phyloP scores from a whole-genome alignment of 2,888 invertebrate genomes.

The Terebella lapidaria region DNA sequence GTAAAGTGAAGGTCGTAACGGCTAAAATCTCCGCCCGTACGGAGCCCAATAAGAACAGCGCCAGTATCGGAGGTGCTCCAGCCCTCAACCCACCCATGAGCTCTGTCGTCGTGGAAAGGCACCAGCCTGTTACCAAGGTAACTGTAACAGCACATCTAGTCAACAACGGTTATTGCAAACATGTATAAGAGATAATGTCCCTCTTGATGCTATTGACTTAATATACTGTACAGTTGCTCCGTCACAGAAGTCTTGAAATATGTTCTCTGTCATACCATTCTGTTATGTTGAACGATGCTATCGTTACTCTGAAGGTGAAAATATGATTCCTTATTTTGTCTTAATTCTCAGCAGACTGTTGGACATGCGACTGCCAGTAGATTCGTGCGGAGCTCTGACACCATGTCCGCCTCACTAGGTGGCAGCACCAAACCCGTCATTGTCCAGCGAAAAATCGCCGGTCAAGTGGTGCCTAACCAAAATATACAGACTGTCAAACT shows the following conservation, averaged over 20 bases:
- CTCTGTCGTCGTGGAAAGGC: constrained; percentile 46
- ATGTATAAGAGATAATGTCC: too few species aligned
- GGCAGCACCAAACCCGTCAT: constrained; percentile 4
- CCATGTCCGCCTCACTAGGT: background rate
- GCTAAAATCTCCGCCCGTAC: constrained; percentile 14
- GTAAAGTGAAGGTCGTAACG: constrained; percentile 1
- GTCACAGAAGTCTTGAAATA: too few species aligned
- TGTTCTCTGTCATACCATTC: too few species aligned
- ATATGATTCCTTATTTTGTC: too few species aligned
- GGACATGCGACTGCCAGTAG: constrained; percentile 43
- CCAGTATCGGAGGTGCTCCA: background rate
- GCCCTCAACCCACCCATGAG: constrained; percentile 46
- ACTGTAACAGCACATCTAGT: too few species aligned
- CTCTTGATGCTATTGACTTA: too few species aligned
- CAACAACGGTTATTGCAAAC: too few species aligned
- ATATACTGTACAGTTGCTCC: too few species aligned
- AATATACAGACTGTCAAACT: constrained; percentile 40
- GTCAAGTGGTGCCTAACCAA: constrained; percentile 29
- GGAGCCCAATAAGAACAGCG: background rate
- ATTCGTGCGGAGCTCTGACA: constrained; percentile 22
- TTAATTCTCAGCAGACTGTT: constrained; percentile 44
- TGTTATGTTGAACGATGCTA: too few species aligned
- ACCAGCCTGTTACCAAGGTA: constrained; percentile 46
- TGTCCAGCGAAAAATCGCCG: constrained; percentile 33
- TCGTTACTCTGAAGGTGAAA: too few species aligned